These are phyloP conservation scores for Sarotherodon lohbergeri DNA, from an alignment of 2,113 vertebrate genomes.

Conservation along the genomic window DNA sequence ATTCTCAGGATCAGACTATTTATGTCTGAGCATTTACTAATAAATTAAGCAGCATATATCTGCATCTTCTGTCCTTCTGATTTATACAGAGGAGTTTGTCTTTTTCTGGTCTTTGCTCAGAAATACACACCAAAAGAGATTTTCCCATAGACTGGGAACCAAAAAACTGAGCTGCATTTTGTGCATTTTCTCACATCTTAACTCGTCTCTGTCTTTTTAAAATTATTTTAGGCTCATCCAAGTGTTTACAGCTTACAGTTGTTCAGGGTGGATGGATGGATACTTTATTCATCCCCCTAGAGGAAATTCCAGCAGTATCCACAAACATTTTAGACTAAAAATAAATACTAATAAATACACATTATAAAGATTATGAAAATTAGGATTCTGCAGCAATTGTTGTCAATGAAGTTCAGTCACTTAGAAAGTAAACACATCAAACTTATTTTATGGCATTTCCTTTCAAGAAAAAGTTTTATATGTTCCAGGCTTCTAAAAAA, in stretches of 20 bases:
- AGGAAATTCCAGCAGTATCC: neutral
- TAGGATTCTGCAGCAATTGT: neutral
- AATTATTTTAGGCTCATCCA: neutral
- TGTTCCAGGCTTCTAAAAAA: neutral
- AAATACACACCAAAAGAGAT: neutral
- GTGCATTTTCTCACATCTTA: neutral
- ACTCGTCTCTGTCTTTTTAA: neutral
- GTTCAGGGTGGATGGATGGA: neutral
- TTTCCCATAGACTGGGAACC: neutral
- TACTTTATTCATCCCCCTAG: neutral
- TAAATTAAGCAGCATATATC: neutral
- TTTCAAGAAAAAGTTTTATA: neutral
- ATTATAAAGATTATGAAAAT: fast-evolving
- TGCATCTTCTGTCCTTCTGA: neutral
- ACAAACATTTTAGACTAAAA: neutral
- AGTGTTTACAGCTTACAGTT: neutral
- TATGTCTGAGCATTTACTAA: neutral
- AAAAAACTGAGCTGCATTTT: neutral
- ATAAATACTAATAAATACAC: fast-evolving
- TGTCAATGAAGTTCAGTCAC: neutral
- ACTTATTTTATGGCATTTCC: neutral
- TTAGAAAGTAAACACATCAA: neutral
- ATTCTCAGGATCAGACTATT: neutral
- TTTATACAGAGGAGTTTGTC: neutral
- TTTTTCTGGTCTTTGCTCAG: neutral